Base-by-base conservation (phyloP, 1,140 invertebrate genomes). In the Acromyrmex echinatior region DNA sequence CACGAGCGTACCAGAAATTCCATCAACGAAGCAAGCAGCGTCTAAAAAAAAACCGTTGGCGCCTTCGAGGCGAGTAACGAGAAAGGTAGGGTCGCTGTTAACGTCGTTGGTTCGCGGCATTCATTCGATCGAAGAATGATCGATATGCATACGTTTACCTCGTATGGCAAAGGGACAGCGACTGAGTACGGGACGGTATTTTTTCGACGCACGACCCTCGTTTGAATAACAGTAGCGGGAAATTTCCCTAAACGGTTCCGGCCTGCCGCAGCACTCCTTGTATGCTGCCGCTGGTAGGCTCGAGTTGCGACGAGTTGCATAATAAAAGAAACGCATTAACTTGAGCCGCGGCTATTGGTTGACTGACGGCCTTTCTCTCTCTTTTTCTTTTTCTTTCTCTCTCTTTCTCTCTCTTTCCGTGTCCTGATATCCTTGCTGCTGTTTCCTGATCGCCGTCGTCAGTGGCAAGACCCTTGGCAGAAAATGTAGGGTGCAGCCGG, bases 191-290 rank as follows among this genome's bases (percentile, higher is more conserved):
- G 58, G 56, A 70, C 82, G 70, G 56, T 66, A 58, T 35, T 53
- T 45, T 79, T 82, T 87, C 92, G 65, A 53, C 90, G 90, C 94
- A 92, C 90, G 93, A 91, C 91, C 94, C 94, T 95, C 92, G 93
- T 95, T 95, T 95, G 93, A 94, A 95, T 95, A 95, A 95, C 94
- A 95, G 87, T 92, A 90, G 90, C 90, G 92, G 76, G 73, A 92
- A 94, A 95, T 95, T 95, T 95, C 89, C 94, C 94, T 95, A 95
- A 95, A 95, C 93, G 94, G 93, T 94, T 93, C 88, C 92, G 91
- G 90, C 88, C 91, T 87, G 85, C 88, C 90, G 88, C 86, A 77
- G 90, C 92, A 93, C 92, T 93, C 91, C 91, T 68, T 63, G 58
- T n/a, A 49, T 39, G 76, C 21, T 49, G 58, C 87, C 78, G 90